Percentiles rank a stretch among this genome's conserved stretches.
phyloP scores from a whole-genome alignment of 2,888 invertebrate species.

The Scaptomyza parva region DNA sequence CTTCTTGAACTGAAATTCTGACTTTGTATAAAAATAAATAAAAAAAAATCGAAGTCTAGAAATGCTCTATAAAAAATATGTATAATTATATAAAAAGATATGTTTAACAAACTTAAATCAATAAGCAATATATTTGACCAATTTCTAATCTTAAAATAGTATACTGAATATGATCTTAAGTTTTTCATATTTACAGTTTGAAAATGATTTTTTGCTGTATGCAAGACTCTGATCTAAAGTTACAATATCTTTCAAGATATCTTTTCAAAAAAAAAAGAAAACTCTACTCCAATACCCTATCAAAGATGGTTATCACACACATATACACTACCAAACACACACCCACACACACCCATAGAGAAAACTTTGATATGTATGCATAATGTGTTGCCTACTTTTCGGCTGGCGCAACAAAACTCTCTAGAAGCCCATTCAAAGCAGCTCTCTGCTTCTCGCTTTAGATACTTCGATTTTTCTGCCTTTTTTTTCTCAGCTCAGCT shows the following conservation, averaged over 20 bases:
- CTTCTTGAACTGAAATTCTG: conserved; percentile 24
- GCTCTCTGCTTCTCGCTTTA: conserved; percentile 30
- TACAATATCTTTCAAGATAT: conserved; percentile 5
- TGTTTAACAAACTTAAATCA: no score
- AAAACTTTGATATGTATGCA: conserved; percentile 59
- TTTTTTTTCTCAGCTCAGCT: conserved; percentile 16
- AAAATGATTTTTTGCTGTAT: no score
- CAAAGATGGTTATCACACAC: conserved; percentile 13
- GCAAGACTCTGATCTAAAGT: no score
- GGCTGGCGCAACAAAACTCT: conserved; percentile 42
- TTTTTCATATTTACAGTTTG: neutral
- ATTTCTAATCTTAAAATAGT: no score
- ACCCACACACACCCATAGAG: neutral
- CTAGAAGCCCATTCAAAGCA: conserved; percentile 30
- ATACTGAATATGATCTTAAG: no score
- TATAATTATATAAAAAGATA: no score
- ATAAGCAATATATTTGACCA: no score
- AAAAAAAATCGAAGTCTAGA: neutral
- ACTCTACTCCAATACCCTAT: conserved; percentile 13
- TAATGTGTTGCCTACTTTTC: conserved; percentile 73
- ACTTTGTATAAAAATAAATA: no score
- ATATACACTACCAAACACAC: no score
- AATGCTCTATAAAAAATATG: conserved; percentile 26
- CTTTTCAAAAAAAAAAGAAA: neutral
- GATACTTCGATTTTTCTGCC: conserved; percentile 38